These are phyloP conservation scores for Vollenhovia emeryi DNA, from an alignment of 1,140 invertebrate species.

Conservation along the genomic window DNA sequence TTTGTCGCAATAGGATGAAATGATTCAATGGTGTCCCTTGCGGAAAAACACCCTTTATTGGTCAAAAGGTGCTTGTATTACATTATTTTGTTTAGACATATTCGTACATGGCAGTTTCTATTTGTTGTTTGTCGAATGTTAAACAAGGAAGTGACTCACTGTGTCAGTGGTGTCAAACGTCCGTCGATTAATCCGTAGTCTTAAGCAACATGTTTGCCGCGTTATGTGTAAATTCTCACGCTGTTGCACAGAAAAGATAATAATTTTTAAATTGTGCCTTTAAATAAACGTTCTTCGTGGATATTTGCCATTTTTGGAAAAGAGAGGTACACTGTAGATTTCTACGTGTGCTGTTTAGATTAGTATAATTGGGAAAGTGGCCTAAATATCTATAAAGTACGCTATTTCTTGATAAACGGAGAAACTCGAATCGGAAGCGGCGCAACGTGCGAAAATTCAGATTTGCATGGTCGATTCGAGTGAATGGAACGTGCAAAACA, in stretches of 20 bases:
- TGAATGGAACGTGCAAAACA: not conserved
- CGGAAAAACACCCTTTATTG: too few species aligned
- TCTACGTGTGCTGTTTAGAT: not conserved
- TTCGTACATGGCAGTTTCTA: not conserved
- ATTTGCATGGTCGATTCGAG: slow-evolving; percentile 7
- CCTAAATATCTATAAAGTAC: not conserved
- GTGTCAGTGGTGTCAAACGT: too few species aligned
- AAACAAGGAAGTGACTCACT: too few species aligned
- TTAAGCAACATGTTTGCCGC: not conserved
- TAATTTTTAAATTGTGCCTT: not conserved
- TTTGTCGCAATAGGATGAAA: too few species aligned
- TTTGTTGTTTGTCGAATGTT: too few species aligned
- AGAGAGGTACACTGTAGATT: not conserved
- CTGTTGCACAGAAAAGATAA: not conserved
- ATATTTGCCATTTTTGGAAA: not conserved
- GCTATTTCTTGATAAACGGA: not conserved
- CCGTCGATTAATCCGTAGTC: not conserved
- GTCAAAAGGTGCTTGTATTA: not conserved
- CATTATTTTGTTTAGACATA: not conserved
- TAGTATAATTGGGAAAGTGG: not conserved
- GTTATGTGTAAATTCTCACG: not conserved
- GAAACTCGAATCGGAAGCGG: not conserved
- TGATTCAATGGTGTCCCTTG: too few species aligned
- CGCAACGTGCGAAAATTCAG: not conserved
- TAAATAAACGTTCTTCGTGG: not conserved